A percentile compares a stretch with the other conserved stretches of the same genome.
Conservation (phyloP, 2,113 vertebrate genomes). For the Anser brachyrhynchus region DNA sequence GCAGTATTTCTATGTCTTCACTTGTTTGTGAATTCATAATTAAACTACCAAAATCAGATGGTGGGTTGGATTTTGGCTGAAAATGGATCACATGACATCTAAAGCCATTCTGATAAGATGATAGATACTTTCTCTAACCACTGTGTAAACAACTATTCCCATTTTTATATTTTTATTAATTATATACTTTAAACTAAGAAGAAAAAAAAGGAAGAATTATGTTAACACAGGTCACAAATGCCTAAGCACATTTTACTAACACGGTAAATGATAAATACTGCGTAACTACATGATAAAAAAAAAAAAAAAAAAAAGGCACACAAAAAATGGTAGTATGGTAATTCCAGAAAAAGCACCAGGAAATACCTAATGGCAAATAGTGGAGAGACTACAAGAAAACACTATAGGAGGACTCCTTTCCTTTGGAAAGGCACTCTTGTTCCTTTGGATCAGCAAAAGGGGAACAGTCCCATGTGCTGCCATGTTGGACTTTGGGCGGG, state of each 20-base stretch:
- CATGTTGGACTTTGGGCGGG: neutral
- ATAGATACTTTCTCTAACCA: neutral
- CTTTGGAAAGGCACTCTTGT: neutral
- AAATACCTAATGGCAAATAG: neutral
- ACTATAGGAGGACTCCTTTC: neutral
- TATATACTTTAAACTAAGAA: neutral
- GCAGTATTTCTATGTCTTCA: neutral
- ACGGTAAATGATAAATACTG: neutral
- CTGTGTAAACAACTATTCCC: neutral
- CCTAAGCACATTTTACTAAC: neutral
- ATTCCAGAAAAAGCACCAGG: neutral
- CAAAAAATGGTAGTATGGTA: neutral
- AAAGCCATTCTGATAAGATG: neutral
- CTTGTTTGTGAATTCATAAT: neutral
- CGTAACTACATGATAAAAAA: neutral
- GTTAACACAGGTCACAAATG: neutral
- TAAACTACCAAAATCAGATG: neutral
- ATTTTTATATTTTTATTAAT: constrained; percentile 7
- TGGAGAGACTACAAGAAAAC: neutral
- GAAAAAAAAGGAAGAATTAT: neutral
- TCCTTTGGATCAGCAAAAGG: neutral
- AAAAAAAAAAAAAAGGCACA: too few relatives aligned
- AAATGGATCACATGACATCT: neutral
- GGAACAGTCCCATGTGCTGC: neutral
- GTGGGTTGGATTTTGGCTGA: neutral